Conservation (phyloP, 2,113 vertebrate genomes). For the Melanocharis versteri region DNA sequence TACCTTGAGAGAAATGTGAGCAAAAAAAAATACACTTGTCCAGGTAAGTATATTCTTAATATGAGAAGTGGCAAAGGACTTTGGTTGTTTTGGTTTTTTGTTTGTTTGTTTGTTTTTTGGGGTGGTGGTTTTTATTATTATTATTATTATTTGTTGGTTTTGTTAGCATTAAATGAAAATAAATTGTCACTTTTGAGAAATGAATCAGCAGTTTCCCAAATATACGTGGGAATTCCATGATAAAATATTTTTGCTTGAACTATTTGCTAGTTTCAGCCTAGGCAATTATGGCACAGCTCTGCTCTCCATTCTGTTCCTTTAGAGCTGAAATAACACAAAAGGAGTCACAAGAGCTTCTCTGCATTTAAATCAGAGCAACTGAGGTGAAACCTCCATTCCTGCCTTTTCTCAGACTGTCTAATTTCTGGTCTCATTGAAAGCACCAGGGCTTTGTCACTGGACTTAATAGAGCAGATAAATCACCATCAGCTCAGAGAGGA, state of each 20-base stretch:
- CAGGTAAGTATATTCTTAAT: neutral
- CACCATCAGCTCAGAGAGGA: neutral
- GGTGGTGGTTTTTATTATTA: too few species aligned
- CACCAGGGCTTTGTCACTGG: neutral
- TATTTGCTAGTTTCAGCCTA: neutral
- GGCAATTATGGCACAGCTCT: neutral
- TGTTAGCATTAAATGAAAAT: neutral
- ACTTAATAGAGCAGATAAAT: constrained; percentile 28
- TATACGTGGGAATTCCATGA: neutral
- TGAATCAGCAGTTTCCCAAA: neutral
- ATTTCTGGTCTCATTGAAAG: constrained; percentile 16
- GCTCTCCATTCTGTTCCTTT: neutral
- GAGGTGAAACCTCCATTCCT: constrained; percentile 6
- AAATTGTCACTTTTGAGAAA: neutral
- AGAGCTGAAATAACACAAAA: neutral
- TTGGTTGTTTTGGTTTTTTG: neutral
- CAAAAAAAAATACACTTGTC: neutral
- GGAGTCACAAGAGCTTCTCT: neutral
- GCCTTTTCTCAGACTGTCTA: neutral
- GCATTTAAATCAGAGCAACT: constrained; percentile 17
- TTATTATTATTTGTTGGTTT: neutral
- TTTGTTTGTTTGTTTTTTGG: neutral
- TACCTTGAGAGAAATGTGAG: neutral
- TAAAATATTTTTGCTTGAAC: neutral
- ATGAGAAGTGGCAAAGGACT: neutral